Percentiles rank a stretch among this genome's conserved stretches.
These are phyloP conservation scores for Regulus satrapa DNA, from an alignment of 2,113 vertebrate genomes.

Conservation along the genomic window DNA sequence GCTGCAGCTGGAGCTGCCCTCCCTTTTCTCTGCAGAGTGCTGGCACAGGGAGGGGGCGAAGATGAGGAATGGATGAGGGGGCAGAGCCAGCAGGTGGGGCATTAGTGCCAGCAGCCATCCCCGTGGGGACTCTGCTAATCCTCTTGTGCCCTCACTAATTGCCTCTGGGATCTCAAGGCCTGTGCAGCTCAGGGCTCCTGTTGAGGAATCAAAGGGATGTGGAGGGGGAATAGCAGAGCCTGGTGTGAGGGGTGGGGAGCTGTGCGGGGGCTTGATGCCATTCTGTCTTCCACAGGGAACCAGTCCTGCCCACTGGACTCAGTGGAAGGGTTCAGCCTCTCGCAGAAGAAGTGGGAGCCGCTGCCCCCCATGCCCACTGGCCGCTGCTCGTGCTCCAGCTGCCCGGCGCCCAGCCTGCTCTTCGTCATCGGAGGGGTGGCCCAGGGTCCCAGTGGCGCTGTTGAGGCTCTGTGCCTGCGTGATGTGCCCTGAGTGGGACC, in stretches of 20 bases:
- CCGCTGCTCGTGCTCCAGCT: constrained; percentile 89
- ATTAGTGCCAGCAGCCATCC: background rate
- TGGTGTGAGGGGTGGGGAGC: rapidly evolving
- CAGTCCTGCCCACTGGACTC: constrained; percentile 88
- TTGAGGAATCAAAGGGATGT: background rate
- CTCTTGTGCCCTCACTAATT: background rate
- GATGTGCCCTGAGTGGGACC: constrained; percentile 79
- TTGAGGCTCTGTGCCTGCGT: constrained; percentile 87
- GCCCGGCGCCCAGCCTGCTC: constrained; percentile 78
- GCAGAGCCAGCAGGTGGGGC: background rate
- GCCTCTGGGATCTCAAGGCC: background rate
- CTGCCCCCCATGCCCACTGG: constrained; percentile 86
- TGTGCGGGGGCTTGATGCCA: rapidly evolving
- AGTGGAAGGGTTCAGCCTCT: constrained; percentile 88
- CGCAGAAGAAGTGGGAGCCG: constrained; percentile 87
- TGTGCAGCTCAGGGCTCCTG: background rate
- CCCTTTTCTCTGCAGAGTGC: background rate
- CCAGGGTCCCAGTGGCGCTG: constrained; percentile 90
- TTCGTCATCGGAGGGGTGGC: constrained; percentile 91
- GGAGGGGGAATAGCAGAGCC: background rate
- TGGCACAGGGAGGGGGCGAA: rapidly evolving
- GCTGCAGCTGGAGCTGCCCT: background rate
- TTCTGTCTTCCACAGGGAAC: constrained; percentile 78
- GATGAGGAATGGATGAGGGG: background rate
- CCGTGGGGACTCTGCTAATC: background rate